phyloP scores from a whole-genome alignment of 23 tunicate genomes.

The Phallusia fumigata region DNA sequence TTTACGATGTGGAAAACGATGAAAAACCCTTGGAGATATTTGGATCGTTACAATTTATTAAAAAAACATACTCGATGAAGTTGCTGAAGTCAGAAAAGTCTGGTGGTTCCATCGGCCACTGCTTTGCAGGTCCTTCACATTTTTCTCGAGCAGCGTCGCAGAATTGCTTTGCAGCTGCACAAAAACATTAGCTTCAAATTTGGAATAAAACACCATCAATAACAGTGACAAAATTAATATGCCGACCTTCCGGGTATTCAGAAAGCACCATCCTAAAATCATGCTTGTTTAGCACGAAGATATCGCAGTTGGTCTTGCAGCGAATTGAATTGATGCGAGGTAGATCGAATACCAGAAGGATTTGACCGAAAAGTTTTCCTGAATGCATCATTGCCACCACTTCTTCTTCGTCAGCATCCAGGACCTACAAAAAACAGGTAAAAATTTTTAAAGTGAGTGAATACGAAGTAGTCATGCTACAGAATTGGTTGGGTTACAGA shows the following conservation, averaged over 20 bases:
- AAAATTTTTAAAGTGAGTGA: too few species aligned
- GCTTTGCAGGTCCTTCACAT: conserved; percentile 22
- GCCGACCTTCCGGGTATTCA: conserved; percentile 81
- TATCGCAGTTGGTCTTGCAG: conserved; percentile 83
- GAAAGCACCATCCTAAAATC: conserved; percentile 65
- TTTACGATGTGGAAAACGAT: too few species aligned
- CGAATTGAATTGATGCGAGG: conserved; percentile 77
- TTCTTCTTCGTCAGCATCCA: conserved; percentile 71
- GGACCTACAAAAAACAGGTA: conserved; percentile 24
- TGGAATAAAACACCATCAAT: too few species aligned
- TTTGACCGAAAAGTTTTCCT: conserved; percentile 82
- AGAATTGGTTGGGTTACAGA: too few species aligned
- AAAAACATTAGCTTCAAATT: background rate
- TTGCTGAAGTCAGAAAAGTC: conserved; percentile 10
- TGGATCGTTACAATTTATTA: too few species aligned
- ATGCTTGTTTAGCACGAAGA: conserved; percentile 60
- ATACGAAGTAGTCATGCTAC: too few species aligned
- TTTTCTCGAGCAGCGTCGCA: conserved; percentile 46
- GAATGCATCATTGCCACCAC: conserved; percentile 60
- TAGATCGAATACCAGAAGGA: conserved; percentile 63
- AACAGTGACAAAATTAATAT: background rate
- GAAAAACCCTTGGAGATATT: too few species aligned
- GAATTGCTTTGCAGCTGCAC: conserved; percentile 40
- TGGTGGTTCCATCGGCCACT: conserved; percentile 67
- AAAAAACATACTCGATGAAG: conserved; percentile 26